phyloP scores from a whole-genome alignment of 2,113 vertebrate species.

The Pterophyllum scalare region DNA sequence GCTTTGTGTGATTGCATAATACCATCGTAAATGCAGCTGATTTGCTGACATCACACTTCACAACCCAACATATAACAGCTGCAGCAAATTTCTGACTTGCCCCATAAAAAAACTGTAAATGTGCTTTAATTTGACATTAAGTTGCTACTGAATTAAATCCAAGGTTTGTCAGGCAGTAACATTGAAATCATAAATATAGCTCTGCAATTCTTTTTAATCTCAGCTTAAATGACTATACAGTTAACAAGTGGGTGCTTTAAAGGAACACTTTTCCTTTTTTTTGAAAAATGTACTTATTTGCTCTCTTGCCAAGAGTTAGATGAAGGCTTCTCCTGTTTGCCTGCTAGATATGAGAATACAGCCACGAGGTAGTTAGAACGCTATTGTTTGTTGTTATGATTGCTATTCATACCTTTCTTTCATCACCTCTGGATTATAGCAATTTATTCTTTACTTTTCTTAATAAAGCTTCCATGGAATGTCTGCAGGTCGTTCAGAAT shows the following conservation, averaged over 20 bases:
- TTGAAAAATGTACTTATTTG: background rate
- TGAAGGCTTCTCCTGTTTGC: background rate
- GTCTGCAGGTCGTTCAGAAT: background rate
- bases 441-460: background rate
- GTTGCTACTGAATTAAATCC: background rate
- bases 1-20: constrained; percentile 42
- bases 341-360: background rate
- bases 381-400: background rate
- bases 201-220: background rate
- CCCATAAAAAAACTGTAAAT: background rate
- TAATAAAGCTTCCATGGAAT: background rate
- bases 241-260: background rate
- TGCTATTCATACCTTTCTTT: background rate
- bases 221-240: background rate
- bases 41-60: background rate
- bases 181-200: background rate
- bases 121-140: background rate
- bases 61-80: background rate
- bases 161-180: background rate
- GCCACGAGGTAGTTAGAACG: background rate
- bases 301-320: background rate
- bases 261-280: background rate
- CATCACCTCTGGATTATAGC: background rate
- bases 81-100: background rate
- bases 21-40: background rate